Evolutionary conservation across 2,113 vertebrate genomes (phyloP).

Genomic region (Neoarius graeffei): DNA sequence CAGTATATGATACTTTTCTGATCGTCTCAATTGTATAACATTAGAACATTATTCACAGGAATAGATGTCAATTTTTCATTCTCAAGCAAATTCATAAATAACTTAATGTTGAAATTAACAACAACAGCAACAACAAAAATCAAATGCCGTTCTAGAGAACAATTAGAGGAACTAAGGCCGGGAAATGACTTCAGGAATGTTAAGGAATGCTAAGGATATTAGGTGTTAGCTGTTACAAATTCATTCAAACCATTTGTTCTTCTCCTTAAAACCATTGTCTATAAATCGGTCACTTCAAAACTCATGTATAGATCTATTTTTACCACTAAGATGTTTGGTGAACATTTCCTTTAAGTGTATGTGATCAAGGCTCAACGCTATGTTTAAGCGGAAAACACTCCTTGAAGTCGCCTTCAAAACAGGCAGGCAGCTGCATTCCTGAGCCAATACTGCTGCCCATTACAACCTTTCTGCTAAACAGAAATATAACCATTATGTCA

Average conservation of each 20-base stretch:
- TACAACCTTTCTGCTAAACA: slow-evolving; percentile 5
- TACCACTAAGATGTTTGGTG: neutral
- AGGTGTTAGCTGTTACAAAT: slow-evolving; percentile 10
- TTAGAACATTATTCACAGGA: neutral
- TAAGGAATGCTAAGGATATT: slow-evolving; percentile 17
- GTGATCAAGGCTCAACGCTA: neutral
- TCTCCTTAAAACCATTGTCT: slow-evolving; percentile 15
- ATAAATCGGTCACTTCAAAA: neutral
- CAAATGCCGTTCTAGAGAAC: neutral
- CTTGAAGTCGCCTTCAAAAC: slow-evolving; percentile 13
- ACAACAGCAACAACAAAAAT: neutral
- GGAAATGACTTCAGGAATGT: slow-evolving; percentile 30
- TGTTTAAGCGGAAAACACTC: slow-evolving; percentile 16
- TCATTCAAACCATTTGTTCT: neutral
- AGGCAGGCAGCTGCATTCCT: slow-evolving; percentile 3
- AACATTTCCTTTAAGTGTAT: slow-evolving; percentile 3
- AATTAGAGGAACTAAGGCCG: slow-evolving; percentile 17
- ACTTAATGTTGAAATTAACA: neutral
- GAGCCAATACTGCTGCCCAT: neutral
- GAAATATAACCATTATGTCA: slow-evolving; percentile 41
- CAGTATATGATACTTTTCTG: neutral
- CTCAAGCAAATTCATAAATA: neutral
- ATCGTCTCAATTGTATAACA: neutral
- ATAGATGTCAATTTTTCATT: neutral
- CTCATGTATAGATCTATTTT: slow-evolving; percentile 31